phyloP scores from a whole-genome alignment of 2,113 vertebrate species.

The Naja naja region DNA sequence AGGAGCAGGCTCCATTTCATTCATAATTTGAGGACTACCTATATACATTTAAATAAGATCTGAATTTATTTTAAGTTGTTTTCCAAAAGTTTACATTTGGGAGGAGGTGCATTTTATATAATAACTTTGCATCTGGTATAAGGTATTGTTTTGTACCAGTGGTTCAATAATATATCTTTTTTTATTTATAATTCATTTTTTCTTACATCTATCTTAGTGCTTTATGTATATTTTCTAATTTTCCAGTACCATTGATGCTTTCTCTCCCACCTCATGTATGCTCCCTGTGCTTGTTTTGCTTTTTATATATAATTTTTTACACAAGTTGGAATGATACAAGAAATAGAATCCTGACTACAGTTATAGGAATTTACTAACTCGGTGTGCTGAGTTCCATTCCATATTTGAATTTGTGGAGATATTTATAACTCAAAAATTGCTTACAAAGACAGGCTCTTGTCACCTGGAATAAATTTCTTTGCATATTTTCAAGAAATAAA shows the following conservation, averaged over 20 bases:
- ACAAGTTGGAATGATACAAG: neutral
- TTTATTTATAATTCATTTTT: neutral
- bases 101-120: neutral
- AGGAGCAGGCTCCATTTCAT: too few species aligned
- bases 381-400: neutral
- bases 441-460: neutral
- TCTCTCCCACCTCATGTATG: neutral
- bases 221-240: neutral
- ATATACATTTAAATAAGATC: neutral
- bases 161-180: neutral
- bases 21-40: too few species aligned
- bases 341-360: neutral
- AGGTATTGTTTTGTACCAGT: neutral
- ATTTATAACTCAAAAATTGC: neutral
- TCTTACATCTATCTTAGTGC: neutral
- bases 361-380: neutral
- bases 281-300: neutral
- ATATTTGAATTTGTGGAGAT: neutral
- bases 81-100: neutral
- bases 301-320: neutral
- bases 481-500: neutral
- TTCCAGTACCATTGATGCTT: neutral
- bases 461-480: neutral
- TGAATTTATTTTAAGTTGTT: neutral
- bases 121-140: neutral